Conservation (phyloP, 2,113 vertebrate species). For the Suncus etruscus region DNA sequence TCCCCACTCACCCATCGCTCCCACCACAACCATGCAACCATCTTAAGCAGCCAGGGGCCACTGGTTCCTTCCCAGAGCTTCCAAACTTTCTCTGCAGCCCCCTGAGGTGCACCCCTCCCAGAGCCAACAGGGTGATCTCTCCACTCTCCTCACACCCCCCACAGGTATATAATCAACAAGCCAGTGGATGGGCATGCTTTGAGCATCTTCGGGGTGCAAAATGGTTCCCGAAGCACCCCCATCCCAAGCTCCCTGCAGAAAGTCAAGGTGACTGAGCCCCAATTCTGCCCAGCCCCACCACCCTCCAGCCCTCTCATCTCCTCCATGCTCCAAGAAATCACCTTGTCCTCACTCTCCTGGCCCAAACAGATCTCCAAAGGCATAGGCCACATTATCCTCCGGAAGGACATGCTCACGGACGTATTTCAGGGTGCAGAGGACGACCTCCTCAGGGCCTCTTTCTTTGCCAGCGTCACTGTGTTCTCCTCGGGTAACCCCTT, state of each 20-base stretch:
- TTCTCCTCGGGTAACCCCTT: constrained; percentile 36
- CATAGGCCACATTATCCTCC: not conserved
- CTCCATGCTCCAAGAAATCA: not conserved
- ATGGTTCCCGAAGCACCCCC: constrained; percentile 60
- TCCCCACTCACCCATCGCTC: no score
- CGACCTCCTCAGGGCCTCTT: constrained; percentile 3
- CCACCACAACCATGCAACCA: not conserved
- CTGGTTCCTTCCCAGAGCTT: not conserved
- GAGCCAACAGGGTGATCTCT: no score
- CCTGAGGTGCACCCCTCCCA: no score
- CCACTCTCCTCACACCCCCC: not conserved
- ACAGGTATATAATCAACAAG: constrained; percentile 88
- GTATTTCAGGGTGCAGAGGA: constrained; percentile 8
- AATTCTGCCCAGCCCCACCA: no score
- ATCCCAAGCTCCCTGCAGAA: constrained; percentile 84
- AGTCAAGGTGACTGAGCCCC: constrained; percentile 76
- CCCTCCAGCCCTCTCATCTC: no score
- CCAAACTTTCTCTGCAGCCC: not conserved
- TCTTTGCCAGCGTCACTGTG: constrained; percentile 72
- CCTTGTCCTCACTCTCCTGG: not conserved
- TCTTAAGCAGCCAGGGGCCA: not conserved
- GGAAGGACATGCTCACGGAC: not conserved
- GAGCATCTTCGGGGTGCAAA: constrained; percentile 84
- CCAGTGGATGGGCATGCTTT: constrained; percentile 82
- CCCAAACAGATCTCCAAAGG: constrained; percentile 42